phyloP scores from a whole-genome alignment of 2,113 vertebrate species.

The Equus przewalskii region DNA sequence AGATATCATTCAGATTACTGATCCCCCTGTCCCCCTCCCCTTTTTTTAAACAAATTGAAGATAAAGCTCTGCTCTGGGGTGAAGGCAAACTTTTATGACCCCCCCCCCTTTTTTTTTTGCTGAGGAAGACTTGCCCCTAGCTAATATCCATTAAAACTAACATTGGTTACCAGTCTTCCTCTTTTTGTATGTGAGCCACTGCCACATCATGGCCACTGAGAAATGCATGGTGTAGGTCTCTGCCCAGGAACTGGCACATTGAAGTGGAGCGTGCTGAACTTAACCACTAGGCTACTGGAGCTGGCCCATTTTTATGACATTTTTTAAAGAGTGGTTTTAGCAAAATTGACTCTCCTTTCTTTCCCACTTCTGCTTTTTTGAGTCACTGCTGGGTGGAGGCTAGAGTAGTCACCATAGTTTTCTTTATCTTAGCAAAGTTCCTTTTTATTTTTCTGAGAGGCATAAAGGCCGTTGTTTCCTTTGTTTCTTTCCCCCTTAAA shows the following conservation, averaged over 20 bases:
- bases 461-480: neutral
- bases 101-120: too few relatives aligned
- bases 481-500: neutral
- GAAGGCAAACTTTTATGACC: neutral
- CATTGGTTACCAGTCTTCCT: too few relatives aligned
- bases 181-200: too few relatives aligned
- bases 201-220: too few relatives aligned
- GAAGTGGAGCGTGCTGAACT: too few relatives aligned
- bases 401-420: neutral
- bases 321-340: neutral
- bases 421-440: constrained; percentile 19
- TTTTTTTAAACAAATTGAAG: neutral
- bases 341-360: constrained; percentile 1
- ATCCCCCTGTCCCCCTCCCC: neutral
- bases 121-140: too few relatives aligned
- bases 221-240: too few relatives aligned
- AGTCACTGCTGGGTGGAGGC: neutral
- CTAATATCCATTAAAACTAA: too few relatives aligned
- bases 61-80: neutral
- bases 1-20: neutral
- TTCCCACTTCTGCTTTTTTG: neutral
- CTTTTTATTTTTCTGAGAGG: constrained; percentile 33
- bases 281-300: too few relatives aligned
- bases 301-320: too few relatives aligned
- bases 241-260: too few relatives aligned